Percentiles rank a stretch among this genome's conserved stretches.
Evolutionary conservation across 2,888 invertebrate genomes (phyloP).

Genomic region (Conops quadrifasciatus): DNA sequence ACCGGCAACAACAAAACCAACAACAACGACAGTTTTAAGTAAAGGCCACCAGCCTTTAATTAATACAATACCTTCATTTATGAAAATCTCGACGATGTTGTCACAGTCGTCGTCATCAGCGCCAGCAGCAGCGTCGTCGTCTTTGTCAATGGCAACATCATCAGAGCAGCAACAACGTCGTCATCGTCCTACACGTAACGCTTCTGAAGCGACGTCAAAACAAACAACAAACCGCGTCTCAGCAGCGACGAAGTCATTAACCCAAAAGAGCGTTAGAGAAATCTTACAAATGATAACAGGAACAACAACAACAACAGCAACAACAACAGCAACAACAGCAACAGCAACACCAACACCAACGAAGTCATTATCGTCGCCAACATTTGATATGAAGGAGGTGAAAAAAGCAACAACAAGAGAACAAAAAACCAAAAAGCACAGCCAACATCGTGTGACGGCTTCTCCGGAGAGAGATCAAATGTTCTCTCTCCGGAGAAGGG

Average conservation of each 20-base stretch:
- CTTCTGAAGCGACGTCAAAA: conserved; percentile 34
- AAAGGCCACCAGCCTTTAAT: conserved; percentile 36
- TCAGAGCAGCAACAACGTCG: conserved; percentile 40
- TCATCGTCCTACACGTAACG: conserved; percentile 34
- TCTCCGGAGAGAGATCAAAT: neutral
- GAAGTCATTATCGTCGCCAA: neutral
- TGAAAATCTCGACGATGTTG: conserved; percentile 39
- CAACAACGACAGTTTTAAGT: conserved; percentile 19
- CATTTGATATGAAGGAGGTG: neutral
- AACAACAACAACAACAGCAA: conserved; percentile 35
- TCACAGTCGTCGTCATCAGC: conserved; percentile 22
- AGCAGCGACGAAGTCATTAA: conserved; percentile 55
- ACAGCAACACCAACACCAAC: conserved; percentile 17
- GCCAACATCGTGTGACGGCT: neutral
- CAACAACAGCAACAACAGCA: conserved; percentile 29
- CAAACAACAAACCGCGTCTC: conserved; percentile 23
- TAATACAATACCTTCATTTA: conserved; percentile 37
- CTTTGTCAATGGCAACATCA: conserved; percentile 4
- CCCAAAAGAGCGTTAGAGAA: conserved; percentile 46
- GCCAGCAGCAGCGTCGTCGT: conserved; percentile 27
- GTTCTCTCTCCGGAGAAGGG: no score
- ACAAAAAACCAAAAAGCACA: conserved; percentile 6
- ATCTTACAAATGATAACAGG: neutral
- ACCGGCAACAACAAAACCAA: conserved; percentile 35
- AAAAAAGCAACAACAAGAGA: neutral